Evolutionary conservation across 1,140 invertebrate genomes (phyloP).

Genomic region (Berghia stephanieae): DNA sequence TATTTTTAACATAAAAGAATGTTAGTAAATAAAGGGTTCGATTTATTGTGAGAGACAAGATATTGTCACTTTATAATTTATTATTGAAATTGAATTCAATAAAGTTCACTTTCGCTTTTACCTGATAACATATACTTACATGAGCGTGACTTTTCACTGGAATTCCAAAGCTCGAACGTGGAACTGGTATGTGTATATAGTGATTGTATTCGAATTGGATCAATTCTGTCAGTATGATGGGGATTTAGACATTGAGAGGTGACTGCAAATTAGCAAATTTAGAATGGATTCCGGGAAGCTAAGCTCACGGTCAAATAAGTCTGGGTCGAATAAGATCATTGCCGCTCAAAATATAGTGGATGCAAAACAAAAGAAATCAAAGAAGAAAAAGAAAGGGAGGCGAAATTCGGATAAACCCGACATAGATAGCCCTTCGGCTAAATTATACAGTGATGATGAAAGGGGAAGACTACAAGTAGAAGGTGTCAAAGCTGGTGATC

Average conservation of each 20-base stretch:
- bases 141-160: neutral
- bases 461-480: neutral
- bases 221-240: too few species aligned
- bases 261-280: neutral
- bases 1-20: too few species aligned
- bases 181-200: neutral
- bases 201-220: neutral
- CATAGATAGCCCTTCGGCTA: neutral
- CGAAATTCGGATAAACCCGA: neutral
- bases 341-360: neutral
- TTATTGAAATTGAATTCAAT: too few species aligned
- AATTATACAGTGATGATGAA: conserved; percentile 22
- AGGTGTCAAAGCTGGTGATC: neutral
- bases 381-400: conserved; percentile 24
- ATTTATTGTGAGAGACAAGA: too few species aligned
- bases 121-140: conserved; percentile 4
- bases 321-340: too few species aligned
- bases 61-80: too few species aligned
- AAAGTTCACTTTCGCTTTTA: too few species aligned
- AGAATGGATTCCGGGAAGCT: neutral
- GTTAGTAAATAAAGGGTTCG: too few species aligned
- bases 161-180: neutral
- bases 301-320: too few species aligned
- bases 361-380: conserved; percentile 25
- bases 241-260: too few species aligned